Evolutionary conservation across 2,797 vertebrate species (phyloP).

Genomic region (Luscinia megarhynchos): DNA sequence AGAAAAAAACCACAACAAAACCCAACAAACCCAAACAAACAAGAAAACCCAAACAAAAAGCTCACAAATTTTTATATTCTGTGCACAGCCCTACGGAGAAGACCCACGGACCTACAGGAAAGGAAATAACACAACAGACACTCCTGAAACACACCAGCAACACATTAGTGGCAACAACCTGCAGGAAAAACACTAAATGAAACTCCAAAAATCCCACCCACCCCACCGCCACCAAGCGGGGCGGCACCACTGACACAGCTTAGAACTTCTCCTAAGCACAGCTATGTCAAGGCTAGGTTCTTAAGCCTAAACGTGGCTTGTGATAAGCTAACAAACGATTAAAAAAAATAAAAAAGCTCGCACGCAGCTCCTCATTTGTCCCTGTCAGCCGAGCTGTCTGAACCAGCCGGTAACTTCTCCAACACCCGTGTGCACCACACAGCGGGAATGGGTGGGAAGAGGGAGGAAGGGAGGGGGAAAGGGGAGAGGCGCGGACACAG

Average conservation of each 20-base stretch:
- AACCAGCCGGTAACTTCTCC: accelerated
- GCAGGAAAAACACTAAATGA: accelerated
- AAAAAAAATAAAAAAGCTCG: neutral
- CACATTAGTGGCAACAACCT: accelerated
- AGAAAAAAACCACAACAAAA: neutral
- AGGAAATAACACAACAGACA: neutral
- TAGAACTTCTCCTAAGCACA: accelerated
- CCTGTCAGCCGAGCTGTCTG: accelerated
- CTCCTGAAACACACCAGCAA: neutral
- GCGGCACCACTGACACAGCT: accelerated
- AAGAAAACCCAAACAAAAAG: neutral
- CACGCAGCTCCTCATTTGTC: neutral
- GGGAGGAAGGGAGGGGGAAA: accelerated
- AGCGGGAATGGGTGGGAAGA: neutral
- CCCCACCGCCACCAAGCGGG: accelerated
- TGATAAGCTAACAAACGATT: accelerated
- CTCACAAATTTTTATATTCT: accelerated
- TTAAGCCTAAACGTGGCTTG: neutral
- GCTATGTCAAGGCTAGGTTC: neutral
- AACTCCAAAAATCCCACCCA: neutral
- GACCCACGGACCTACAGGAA: neutral
- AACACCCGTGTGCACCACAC: neutral
- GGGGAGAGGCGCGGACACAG: neutral
- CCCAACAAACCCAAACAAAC: neutral
- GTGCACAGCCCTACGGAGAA: accelerated